Base-by-base conservation (phyloP, 2,888 invertebrate species). In the Zonitis immaculata region DNA sequence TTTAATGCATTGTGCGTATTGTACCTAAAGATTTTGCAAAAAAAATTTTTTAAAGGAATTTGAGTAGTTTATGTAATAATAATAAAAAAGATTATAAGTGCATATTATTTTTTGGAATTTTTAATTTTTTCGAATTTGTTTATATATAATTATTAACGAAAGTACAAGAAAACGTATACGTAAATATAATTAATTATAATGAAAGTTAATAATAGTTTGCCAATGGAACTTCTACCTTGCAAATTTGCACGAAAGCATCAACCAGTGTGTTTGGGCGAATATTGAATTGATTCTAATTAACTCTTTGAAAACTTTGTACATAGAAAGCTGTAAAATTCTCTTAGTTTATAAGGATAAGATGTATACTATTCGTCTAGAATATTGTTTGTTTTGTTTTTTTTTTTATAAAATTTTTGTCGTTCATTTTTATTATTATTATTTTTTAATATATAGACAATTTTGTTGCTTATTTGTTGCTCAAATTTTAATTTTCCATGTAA, bases 381-480 rank as follows among this genome's bases (percentile, higher is more conserved):
- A 68, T 70, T 68, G 66, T 70, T 72, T 71, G 70, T 71, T 72
- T 66, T 65, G 68, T 66, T 64, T 60, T 59, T 49, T 52, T 58
- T 63, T 62, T 65, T 61, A 61, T 65, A 6, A 32, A n/a, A n/a
- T n/a, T n/a, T n/a, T n/a, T n/a, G n/a, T n/a, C n/a, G 32, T 32
- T 16, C 16, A 32, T 32, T 32, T 14, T 32, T 32, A 32, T 14
- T 32, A 32, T 32, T 12, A 32, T 32, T 32, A 32, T 32, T 32
- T 67, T 62, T 64, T 70, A 72, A 72, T 70, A 62, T 68, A 70
- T 71, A 67, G 69, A 73, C 69, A 70, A n/a, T 70, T 74, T 73
- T 74, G 75, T 76, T 76, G 75, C 76, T 75, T 76, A 71, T 73
- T 74, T 76, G 75, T 76, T 76, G 76, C 76, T 76, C 76, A 76